Evolutionary conservation across 2,797 vertebrate genomes (phyloP).

Genomic region (Dromococcyx pavoninus): DNA sequence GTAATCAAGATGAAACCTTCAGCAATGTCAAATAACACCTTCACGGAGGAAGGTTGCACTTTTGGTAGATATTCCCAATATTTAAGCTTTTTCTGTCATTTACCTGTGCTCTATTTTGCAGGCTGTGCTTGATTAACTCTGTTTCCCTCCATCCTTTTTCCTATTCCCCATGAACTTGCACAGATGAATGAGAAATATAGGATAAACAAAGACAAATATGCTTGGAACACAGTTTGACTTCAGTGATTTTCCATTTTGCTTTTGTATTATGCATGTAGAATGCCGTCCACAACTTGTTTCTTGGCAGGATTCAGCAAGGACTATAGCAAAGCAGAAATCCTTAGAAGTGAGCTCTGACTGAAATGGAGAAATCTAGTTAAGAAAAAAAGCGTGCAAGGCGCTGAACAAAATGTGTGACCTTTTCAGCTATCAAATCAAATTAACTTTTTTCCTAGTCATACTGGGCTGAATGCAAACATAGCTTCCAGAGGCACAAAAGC

Average conservation of each 20-base stretch:
- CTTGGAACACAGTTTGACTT: neutral
- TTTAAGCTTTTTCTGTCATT: neutral
- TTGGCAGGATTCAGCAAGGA: neutral
- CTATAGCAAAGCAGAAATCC: neutral
- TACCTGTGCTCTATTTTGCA: neutral
- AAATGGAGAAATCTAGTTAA: conserved; percentile 44
- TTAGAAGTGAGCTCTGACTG: neutral
- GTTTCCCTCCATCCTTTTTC: neutral
- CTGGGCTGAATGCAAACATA: conserved; percentile 42
- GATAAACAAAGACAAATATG: neutral
- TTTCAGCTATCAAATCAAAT: conserved; percentile 69
- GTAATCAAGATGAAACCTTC: conserved; percentile 82
- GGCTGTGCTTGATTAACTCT: neutral
- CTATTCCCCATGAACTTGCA: neutral
- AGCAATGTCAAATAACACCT: conserved; percentile 79
- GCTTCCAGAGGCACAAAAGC: conserved; percentile 48
- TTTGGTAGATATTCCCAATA: neutral
- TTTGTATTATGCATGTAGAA: conserved; percentile 15
- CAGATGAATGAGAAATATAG: neutral
- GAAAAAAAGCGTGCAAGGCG: conserved; percentile 19
- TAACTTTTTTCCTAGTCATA: conserved; percentile 53
- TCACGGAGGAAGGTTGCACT: conserved; percentile 27
- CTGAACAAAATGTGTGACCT: conserved; percentile 55
- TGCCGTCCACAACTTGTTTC: conserved; percentile 18
- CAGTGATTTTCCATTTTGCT: conserved; percentile 34